Evolutionary conservation across 1,140 invertebrate genomes (phyloP).

Genomic region (Penaeus japonicus): DNA sequence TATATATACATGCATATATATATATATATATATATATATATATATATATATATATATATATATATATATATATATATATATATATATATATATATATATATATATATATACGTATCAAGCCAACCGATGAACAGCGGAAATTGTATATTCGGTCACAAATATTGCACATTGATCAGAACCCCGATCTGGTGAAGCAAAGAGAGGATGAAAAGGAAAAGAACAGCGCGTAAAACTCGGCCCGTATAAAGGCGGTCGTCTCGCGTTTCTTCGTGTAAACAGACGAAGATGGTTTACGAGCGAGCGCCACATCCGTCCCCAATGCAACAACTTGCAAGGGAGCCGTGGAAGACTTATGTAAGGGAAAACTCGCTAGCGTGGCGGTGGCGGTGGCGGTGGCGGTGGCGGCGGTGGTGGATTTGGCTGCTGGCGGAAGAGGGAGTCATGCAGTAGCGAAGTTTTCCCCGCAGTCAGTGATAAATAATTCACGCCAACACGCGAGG

Average conservation of each 20-base stretch:
- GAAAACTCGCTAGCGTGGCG: too few relatives aligned
- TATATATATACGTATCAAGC: constrained; percentile 4
- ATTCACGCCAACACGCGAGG: too few relatives aligned
- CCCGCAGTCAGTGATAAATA: too few relatives aligned
- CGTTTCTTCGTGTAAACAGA: not conserved
- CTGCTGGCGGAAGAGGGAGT: too few relatives aligned
- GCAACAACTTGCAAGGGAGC: not conserved
- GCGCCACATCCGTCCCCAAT: not conserved
- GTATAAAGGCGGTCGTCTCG: not conserved
- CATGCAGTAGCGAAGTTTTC: too few relatives aligned
- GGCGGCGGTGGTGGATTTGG: too few relatives aligned
- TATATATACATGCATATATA: not conserved
- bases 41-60: not conserved
- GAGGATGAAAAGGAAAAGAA: not conserved
- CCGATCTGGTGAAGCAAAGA: not conserved
- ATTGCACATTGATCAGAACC: not conserved
- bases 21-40: not conserved
- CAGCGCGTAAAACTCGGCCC: not conserved
- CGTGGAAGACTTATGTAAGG: too few relatives aligned
- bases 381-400: too few relatives aligned
- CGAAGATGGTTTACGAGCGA: not conserved
- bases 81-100: constrained; percentile 11
- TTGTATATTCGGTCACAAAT: not conserved
- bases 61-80: not conserved
- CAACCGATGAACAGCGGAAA: not conserved